These are phyloP conservation scores for Chiloscyllium plagiosum DNA, from an alignment of 2,113 vertebrate species.

Conservation along the genomic window DNA sequence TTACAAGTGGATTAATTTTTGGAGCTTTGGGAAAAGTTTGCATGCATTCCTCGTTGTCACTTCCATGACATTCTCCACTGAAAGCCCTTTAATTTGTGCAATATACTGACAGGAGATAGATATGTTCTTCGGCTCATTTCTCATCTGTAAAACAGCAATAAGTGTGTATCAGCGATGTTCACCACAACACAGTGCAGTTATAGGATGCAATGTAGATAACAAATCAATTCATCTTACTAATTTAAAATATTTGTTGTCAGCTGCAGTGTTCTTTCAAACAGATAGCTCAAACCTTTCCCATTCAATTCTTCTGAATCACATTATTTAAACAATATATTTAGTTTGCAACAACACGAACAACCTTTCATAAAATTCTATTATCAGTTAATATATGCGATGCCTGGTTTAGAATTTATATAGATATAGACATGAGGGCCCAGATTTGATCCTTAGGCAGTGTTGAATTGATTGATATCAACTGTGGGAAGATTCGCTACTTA, in stretches of 20 bases:
- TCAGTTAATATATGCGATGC: neutral
- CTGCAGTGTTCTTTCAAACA: neutral
- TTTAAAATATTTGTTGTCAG: neutral
- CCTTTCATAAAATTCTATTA: neutral
- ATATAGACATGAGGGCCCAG: neutral
- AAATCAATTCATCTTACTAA: neutral
- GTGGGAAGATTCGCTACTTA: neutral
- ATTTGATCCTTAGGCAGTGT: neutral
- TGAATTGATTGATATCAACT: neutral
- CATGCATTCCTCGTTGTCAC: slow-evolving; percentile 79
- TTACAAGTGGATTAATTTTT: slow-evolving; percentile 51
- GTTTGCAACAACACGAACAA: neutral
- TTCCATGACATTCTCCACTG: slow-evolving; percentile 73
- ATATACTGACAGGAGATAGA: slow-evolving; percentile 76
- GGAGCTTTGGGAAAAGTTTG: slow-evolving; percentile 79
- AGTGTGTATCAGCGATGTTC: neutral
- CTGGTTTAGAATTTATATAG: neutral
- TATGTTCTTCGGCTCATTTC: slow-evolving; percentile 89
- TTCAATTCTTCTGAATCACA: neutral
- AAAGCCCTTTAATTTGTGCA: slow-evolving; percentile 77
- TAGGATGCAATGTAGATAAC: neutral
- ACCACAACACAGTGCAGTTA: neutral
- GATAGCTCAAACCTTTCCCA: neutral
- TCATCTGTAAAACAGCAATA: slow-evolving; percentile 60
- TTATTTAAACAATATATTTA: neutral